Percentiles rank a stretch among this genome's conserved stretches.
phyloP scores from a whole-genome alignment of 2,113 vertebrate species.

The Seriola quinqueradiata region DNA sequence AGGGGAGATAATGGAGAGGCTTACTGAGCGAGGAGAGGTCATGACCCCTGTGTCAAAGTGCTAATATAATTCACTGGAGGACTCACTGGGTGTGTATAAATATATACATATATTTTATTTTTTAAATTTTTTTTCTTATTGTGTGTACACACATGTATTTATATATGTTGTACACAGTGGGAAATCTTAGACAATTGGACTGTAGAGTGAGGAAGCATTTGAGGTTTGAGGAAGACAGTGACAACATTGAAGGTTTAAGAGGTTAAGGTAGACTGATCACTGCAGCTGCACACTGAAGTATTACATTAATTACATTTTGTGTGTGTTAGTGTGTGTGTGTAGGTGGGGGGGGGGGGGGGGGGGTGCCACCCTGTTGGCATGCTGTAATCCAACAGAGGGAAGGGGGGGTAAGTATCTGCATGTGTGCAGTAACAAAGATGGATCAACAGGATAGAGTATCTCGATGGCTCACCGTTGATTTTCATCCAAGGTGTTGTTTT shows the following conservation, averaged over 20 bases:
- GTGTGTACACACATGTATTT: not conserved
- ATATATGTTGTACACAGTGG: not conserved
- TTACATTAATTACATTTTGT: slow-evolving; percentile 68
- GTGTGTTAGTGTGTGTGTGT: not conserved
- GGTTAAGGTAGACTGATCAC: slow-evolving; percentile 17
- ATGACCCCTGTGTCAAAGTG: slow-evolving; percentile 45
- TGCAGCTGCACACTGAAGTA: slow-evolving; percentile 47
- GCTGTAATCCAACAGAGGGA: slow-evolving; percentile 36
- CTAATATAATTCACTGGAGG: slow-evolving; percentile 51
- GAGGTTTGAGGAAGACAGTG: not conserved
- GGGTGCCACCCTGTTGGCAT: slow-evolving; percentile 55
- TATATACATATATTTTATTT: slow-evolving; percentile 9
- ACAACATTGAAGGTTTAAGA: slow-evolving; percentile 10
- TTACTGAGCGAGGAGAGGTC: slow-evolving; percentile 54
- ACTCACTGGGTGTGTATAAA: slow-evolving; percentile 10
- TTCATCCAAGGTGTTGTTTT: slow-evolving; percentile 76
- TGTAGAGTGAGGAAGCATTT: not conserved
- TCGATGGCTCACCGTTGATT: slow-evolving; percentile 62
- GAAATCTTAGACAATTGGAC: not conserved
- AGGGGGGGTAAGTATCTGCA: not conserved
- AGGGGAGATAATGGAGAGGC: slow-evolving; percentile 58
- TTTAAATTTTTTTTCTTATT: too few relatives aligned
- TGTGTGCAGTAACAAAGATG: slow-evolving; percentile 28
- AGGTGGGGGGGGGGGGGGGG: not conserved
- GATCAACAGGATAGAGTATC: slow-evolving; percentile 57